A percentile compares a stretch with the other conserved stretches of the same genome.
These are phyloP conservation scores for Gobio occitaniae DNA, from an alignment of 2,797 vertebrate species.

Conservation along the genomic window DNA sequence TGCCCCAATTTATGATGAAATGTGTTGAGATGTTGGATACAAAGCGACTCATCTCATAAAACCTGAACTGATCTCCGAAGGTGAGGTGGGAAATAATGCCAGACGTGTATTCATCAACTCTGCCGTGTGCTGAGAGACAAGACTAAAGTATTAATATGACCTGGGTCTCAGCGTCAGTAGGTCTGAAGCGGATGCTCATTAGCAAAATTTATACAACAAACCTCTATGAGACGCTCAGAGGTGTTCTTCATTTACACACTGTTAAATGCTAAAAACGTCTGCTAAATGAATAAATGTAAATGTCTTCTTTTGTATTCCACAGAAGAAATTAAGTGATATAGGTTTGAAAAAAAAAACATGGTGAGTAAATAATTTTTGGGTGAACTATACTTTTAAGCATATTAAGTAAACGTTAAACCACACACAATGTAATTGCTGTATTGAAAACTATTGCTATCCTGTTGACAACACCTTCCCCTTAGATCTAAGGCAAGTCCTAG, in stretches of 20 bases:
- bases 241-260: constrained; percentile 20
- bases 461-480: neutral
- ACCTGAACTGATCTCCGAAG: constrained; percentile 34
- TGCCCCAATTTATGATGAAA: constrained; percentile 49
- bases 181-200: constrained; percentile 31
- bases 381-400: neutral
- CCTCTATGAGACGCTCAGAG: constrained; percentile 7
- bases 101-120: constrained; percentile 13
- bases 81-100: constrained; percentile 5
- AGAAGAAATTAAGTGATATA: neutral
- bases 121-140: constrained; percentile 9
- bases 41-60: neutral
- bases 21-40: constrained; percentile 9
- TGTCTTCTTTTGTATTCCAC: neutral
- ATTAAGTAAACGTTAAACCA: neutral
- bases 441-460: neutral
- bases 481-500: neutral
- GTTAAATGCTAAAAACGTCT: neutral
- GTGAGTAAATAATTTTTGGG: neutral
- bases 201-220: constrained; percentile 42
- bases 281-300: neutral
- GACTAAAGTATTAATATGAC: constrained; percentile 26
- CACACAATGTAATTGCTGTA: neutral
- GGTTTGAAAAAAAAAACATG: neutral
- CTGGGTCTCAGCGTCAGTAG: constrained; percentile 14